Percentiles rank a stretch among this genome's conserved stretches.
Conservation (phyloP, 2,113 vertebrate genomes). For the Takifugu bimaculatus region DNA sequence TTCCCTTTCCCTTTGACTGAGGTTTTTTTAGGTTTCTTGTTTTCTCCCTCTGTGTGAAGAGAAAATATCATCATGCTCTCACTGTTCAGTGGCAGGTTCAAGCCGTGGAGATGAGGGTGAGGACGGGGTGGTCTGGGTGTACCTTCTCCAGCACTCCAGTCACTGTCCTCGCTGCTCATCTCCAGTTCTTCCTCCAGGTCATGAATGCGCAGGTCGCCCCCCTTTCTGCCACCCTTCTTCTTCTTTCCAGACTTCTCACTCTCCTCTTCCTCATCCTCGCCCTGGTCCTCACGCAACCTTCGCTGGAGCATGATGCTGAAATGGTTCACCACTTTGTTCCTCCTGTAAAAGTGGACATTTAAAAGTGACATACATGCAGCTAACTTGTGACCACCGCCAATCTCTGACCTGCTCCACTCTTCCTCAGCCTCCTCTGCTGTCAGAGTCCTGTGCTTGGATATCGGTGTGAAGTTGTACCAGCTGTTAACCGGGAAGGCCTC, state of each 20-base stretch:
- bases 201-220: constrained; percentile 80
- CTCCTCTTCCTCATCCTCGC: constrained; percentile 80
- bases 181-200: constrained; percentile 91
- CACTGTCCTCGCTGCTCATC: constrained; percentile 85
- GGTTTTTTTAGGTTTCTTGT: constrained; percentile 69
- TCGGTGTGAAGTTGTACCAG: constrained; percentile 90
- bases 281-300: constrained; percentile 82
- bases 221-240: constrained; percentile 62
- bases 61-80: not conserved
- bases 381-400: not conserved
- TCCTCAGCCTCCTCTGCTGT: constrained; percentile 91
- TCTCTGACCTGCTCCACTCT: constrained; percentile 87
- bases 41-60: constrained; percentile 64
- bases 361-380: not conserved
- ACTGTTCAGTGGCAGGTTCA: not conserved
- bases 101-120: not conserved
- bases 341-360: constrained; percentile 55
- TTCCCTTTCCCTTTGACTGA: constrained; percentile 72
- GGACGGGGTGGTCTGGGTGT: not conserved
- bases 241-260: constrained; percentile 77
- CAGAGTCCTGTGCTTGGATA: constrained; percentile 86
- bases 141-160: constrained; percentile 83
- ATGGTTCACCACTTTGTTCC: constrained; percentile 93
- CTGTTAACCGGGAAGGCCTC: constrained; percentile 89
- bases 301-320: constrained; percentile 96